Base-by-base conservation (phyloP, 2,888 invertebrate genomes). In the Sepiola atlantica region DNA sequence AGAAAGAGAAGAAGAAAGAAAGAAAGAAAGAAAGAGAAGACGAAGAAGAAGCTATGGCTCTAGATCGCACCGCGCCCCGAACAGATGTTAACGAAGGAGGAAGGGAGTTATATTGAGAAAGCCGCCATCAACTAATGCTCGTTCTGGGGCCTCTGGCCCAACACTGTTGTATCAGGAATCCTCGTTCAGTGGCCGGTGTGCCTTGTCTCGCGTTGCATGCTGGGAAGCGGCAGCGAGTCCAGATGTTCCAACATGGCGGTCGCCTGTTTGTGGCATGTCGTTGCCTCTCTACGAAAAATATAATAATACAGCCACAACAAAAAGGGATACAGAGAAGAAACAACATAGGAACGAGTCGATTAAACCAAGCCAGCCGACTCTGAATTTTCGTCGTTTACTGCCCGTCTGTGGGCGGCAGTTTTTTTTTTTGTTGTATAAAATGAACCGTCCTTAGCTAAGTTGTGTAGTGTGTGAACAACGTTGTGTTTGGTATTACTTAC, bases 221-320 rank as follows among this genome's bases (percentile, higher is more conserved):
- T 93, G 93, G 93, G 93, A 93, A 93, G 57, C 55, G 92, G 92
- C 92, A 55, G 61, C 61, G 93, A 55, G 93, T 93, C 93, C 96
- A 96, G 96, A 95, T 96, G 96, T 96, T 95, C 95, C 95, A 96
- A 96, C 95, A 96, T 96, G 96, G 96, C 95, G 95, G 95, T 95
- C 94, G 94, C 94, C 93, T 32, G 93, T 55, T 32, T 61, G 28
- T 55, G 93, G 57, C 90, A 77, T 61, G 92, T 91, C 57, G 94
- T 94, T 55, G 57, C 54, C 94, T 94, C 94, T 94, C 77, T 57
- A 35, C 77, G 28, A 55, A 35, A 55, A 77, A 77, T 77, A 77
- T 77, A 77, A 77, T 77, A 77, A 77, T 77, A 77, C 77, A 77
- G n/a, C n/a, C 77, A 77, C 77, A 77, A 77, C 77, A 77, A n/a